phyloP scores from a whole-genome alignment of 1,140 invertebrate species.

The Drosophila insularis region DNA sequence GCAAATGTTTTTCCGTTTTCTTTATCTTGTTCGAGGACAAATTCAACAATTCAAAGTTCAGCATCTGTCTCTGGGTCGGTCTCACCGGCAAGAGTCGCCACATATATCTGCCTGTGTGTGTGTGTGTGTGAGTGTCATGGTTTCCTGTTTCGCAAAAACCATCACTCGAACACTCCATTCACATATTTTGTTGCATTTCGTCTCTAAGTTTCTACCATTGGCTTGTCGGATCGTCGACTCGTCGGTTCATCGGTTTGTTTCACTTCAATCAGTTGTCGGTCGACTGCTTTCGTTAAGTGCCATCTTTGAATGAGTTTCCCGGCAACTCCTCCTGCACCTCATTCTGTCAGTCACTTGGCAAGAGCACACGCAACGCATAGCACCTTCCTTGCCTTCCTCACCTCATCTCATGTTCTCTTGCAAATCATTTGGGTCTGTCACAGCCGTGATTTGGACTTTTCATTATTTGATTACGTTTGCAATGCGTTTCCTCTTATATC shows the following conservation, averaged over 20 bases:
- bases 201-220: neutral
- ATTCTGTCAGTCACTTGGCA: slow-evolving; percentile 31
- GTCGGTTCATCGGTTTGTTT: slow-evolving; percentile 65
- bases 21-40: slow-evolving; percentile 11
- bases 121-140: slow-evolving; percentile 36
- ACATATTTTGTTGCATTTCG: slow-evolving; percentile 20
- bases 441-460: slow-evolving; percentile 77
- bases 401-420: slow-evolving; percentile 13
- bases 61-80: slow-evolving; percentile 9
- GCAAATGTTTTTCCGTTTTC: slow-evolving; percentile 14
- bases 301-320: slow-evolving; percentile 68
- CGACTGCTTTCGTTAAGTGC: slow-evolving; percentile 79
- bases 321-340: neutral
- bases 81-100: slow-evolving; percentile 33
- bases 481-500: slow-evolving; percentile 67
- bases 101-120: slow-evolving; percentile 15
- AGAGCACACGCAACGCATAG: slow-evolving; percentile 58
- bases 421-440: slow-evolving; percentile 71
- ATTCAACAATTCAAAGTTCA: slow-evolving; percentile 59
- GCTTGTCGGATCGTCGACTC: neutral
- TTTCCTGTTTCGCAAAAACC: neutral
- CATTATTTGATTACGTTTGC: slow-evolving; percentile 78
- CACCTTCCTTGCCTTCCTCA: neutral
- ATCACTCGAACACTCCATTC: slow-evolving; percentile 10
- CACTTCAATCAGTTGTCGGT: slow-evolving; percentile 79